phyloP scores from a whole-genome alignment of 2,113 vertebrate species.

The Bubo blakistoni region DNA sequence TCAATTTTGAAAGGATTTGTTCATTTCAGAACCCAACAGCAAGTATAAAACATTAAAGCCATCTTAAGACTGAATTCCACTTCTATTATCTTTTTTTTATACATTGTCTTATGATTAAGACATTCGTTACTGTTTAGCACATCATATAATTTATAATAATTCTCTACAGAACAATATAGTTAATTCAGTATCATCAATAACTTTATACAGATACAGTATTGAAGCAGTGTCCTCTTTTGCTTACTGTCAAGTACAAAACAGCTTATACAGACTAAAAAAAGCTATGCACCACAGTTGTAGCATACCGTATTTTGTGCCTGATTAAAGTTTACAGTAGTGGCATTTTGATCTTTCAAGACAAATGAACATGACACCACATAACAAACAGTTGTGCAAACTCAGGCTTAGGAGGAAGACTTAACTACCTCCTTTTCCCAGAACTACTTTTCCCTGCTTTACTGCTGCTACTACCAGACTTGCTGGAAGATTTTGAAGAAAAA shows the following conservation, averaged over 20 bases:
- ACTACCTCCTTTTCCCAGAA: conserved; percentile 95
- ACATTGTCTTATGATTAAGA: conserved; percentile 60
- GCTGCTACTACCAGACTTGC: conserved; percentile 85
- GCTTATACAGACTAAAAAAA: conserved; percentile 67
- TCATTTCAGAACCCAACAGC: neutral
- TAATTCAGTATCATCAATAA: conserved; percentile 69
- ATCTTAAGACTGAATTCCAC: neutral
- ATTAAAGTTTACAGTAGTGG: conserved; percentile 67
- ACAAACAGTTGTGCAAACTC: conserved; percentile 60
- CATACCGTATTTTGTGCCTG: conserved; percentile 54
- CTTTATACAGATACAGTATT: conserved; percentile 67
- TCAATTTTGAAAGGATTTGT: neutral
- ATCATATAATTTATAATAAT: conserved; percentile 73
- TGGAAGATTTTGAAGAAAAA: conserved; percentile 94
- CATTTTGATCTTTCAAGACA: conserved; percentile 64
- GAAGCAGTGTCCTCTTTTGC: conserved; percentile 59
- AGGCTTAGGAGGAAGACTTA: neutral
- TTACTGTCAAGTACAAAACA: conserved; percentile 70
- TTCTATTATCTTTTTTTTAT: neutral
- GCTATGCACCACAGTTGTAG: conserved; percentile 61
- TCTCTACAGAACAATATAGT: conserved; percentile 72
- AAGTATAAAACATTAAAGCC: neutral
- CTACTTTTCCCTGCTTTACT: conserved; percentile 88
- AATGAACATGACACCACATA: conserved; percentile 43
- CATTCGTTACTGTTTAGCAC: conserved; percentile 63